Evolutionary conservation across 2,888 invertebrate species (phyloP).

Genomic region (Drosophila picticornis): DNA sequence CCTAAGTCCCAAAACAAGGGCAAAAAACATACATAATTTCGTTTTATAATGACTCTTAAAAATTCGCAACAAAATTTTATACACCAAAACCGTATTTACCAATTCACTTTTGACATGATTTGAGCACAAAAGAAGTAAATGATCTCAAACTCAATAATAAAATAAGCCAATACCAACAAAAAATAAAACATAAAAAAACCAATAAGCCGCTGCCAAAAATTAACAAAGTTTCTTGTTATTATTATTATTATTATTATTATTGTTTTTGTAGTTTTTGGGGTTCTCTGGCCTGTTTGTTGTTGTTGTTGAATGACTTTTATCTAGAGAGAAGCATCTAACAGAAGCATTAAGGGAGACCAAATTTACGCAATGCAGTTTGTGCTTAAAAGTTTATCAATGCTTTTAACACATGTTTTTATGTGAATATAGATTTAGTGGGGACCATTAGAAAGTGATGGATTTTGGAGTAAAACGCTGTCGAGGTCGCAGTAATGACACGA

Average conservation of each 20-base stretch:
- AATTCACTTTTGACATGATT: constrained; percentile 39
- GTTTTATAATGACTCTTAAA: constrained; percentile 34
- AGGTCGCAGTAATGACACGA: constrained; percentile 46
- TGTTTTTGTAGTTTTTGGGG: background rate
- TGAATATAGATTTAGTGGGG: background rate
- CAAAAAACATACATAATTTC: constrained; percentile 2
- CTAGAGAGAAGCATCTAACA: background rate
- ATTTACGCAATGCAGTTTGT: background rate
- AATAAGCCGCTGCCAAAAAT: constrained; percentile 16
- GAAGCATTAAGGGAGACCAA: background rate
- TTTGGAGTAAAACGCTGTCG: constrained; percentile 16
- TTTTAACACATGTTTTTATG: background rate
- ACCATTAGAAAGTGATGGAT: constrained; percentile 40
- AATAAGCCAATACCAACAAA: constrained; percentile 20
- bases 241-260: constrained; percentile 12
- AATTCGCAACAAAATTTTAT: constrained; percentile 49
- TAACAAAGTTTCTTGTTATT: constrained; percentile 28
- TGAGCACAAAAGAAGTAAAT: background rate
- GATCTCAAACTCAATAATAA: constrained; percentile 13
- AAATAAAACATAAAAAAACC: constrained; percentile 11
- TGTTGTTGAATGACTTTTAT: background rate
- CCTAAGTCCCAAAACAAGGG: constrained; percentile 2
- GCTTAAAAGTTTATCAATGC: background rate
- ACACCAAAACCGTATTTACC: constrained; percentile 42
- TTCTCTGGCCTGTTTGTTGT: background rate